Base-by-base conservation (phyloP, 2,113 vertebrate genomes). In the Geococcyx californianus region DNA sequence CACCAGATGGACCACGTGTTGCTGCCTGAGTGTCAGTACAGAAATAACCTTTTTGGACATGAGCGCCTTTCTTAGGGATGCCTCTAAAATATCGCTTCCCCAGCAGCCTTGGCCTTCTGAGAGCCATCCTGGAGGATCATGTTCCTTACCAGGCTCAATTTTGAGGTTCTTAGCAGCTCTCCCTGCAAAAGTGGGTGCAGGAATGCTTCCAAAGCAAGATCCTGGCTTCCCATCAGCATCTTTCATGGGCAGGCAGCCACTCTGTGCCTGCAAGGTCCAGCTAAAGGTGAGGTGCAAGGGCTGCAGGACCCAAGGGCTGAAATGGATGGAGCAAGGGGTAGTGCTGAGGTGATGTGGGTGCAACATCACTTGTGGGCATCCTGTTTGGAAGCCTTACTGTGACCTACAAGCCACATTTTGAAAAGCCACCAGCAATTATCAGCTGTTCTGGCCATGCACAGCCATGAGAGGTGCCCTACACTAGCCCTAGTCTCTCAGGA, bases 241-340 rank as follows among this genome's bases (percentile, higher is more conserved):
- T 17, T 36, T 64, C 5, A 15, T 58, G 8, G 66, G 75, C 3
- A 68, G 76, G 52, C 97, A 94, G 85, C 90, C 52, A 3, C 97
- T 90, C 75, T 91, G 96, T 13, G 87, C 84, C 91, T 98, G 95
- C 36, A 94, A 76, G 16, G n/a, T 89, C 79, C 88, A 85, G 36
- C 74, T 86, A 29, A 94, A 96, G 91, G 89, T 93, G 84, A 87
- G 93, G 47, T 82, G 42, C 0, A 52, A 91, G 69, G 64, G 74
- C 42, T 80, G 52, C 51, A 36, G 63, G 54, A 94, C 87, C 28
- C 81, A 68, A 70, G 45, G 23, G 16, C 17, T 68, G 3, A 0
- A 11, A 38, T 0, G 4, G 24, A 31, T 20, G 40, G 36, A 84
- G 55, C 1, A 0, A 70, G 54, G 29, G 13, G 24, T 25, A 33